Base-by-base conservation (phyloP, 2,113 vertebrate species). In the Clarias batrachus region DNA sequence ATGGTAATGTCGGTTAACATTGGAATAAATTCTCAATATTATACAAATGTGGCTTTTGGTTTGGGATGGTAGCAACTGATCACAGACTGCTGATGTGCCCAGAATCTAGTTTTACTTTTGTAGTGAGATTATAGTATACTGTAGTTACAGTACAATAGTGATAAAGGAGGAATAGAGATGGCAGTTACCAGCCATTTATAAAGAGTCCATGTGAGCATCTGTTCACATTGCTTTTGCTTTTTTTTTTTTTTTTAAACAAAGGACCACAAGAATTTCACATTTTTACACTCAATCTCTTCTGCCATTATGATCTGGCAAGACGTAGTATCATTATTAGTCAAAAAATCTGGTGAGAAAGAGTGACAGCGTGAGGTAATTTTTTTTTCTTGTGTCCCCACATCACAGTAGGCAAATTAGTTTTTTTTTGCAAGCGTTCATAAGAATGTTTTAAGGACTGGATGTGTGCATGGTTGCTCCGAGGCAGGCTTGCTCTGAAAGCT, bases 321-420 rank as follows among this genome's bases (percentile, higher is more conserved):
- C 1, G n/a, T 85, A 66, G 74, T 85, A 85, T 66, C 48, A 41
- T 5, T 79, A 85, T 85, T 79, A 79, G 62, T 79, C 74, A 85
- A 68, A 48, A 81, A 81, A 17, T 23, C 27, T 37, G 27, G 13
- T 19, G 8, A 60, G 57, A 21, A 30, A 33, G 16, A 59, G 14
- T 79, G 3, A 27, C 14, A 1, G n/a, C 6, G 6, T 27, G 25
- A n/a, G 73, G 41, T 54, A n/a, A 48, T 66, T 80, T 60, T 60
- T 60, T 86, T 48, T 41, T 60, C 14, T 19, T 62, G 16, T 76
- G 3, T 21, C 41, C 52, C 52, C 14, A 57, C 9, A 33, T 21
- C 77, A 57, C 77, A 59, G 77, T 17, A 30, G 17, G 2, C 16
- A 60, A 33, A 11, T 59, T 21, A 23, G 78, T 23, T 30, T 60